Conservation (phyloP, 2,113 vertebrate species). For the Argyrosomus japonicus region DNA sequence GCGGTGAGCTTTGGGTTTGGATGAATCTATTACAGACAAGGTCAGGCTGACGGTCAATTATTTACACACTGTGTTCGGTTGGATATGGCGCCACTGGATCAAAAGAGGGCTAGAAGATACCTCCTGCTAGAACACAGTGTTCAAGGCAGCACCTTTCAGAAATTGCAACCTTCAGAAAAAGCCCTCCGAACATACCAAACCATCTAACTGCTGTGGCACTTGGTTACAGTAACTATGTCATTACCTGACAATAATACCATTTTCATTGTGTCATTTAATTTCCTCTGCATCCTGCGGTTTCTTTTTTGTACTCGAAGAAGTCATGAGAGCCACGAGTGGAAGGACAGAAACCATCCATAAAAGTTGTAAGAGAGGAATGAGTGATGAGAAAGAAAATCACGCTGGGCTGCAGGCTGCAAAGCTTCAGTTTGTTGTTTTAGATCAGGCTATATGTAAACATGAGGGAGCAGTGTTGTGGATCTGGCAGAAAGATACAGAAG, state of each 20-base stretch:
- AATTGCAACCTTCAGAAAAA: conserved; percentile 41
- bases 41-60: conserved; percentile 39
- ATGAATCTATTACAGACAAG: conserved; percentile 31
- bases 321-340: conserved; percentile 12
- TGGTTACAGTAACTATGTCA: conserved; percentile 30
- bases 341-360: conserved; percentile 3
- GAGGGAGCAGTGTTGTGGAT: conserved; percentile 55
- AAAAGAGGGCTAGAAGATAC: neutral
- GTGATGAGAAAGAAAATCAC: neutral
- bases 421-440: conserved; percentile 61
- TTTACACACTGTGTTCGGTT: conserved; percentile 7
- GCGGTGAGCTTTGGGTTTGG: neutral
- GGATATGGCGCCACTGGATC: conserved; percentile 4
- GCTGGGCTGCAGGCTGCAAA: conserved; percentile 50
- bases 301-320: conserved; percentile 15
- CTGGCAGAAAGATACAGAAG: conserved; percentile 73
- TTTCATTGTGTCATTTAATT: conserved; percentile 47
- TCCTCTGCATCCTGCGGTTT: conserved; percentile 12
- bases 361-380: conserved; percentile 19
- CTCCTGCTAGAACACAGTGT: conserved; percentile 8
- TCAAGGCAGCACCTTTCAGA: conserved; percentile 22
- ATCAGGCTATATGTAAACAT: conserved; percentile 73
- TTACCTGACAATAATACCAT: conserved; percentile 52
- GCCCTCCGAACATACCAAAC: neutral
- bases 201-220: neutral